Conservation (phyloP, 2,888 invertebrate species). For the Morpho helenor region DNA sequence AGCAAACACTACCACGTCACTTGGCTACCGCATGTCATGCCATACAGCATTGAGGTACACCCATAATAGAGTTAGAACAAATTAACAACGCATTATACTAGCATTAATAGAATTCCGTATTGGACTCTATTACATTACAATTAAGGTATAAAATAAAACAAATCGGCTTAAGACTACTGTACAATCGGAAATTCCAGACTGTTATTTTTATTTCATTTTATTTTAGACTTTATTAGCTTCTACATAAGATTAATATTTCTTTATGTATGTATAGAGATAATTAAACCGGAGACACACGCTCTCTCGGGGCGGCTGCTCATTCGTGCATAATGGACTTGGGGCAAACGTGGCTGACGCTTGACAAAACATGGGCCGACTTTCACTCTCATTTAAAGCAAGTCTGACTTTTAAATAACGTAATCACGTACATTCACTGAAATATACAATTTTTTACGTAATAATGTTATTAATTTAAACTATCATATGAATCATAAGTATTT, state of each 20-base stretch:
- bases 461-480: too few species aligned
- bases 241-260: conserved; percentile 32
- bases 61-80: conserved; percentile 61
- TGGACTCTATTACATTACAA: conserved; percentile 20
- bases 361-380: conserved; percentile 74
- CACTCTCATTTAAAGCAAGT: conserved; percentile 65
- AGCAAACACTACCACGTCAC: conserved; percentile 61
- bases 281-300: conserved; percentile 68
- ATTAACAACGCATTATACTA: conserved; percentile 39
- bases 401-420: conserved; percentile 48
- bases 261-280: conserved; percentile 42
- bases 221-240: conserved; percentile 38
- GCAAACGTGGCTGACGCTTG: conserved; percentile 66
- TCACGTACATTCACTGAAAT: conserved; percentile 31
- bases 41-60: conserved; percentile 55
- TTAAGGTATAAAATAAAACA: conserved; percentile 32
- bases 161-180: conserved; percentile 31
- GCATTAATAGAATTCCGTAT: conserved; percentile 19
- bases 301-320: conserved; percentile 76
- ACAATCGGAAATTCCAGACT: conserved; percentile 43
- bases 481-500: too few species aligned
- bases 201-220: conserved; percentile 32
- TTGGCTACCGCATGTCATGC: conserved; percentile 56
- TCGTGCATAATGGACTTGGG: conserved; percentile 76
- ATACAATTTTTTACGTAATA: conserved; percentile 32